Percentiles rank a stretch among this genome's conserved stretches.
These are phyloP conservation scores for Tiliacea aurago DNA, from an alignment of 2,888 invertebrate species.

Conservation along the genomic window DNA sequence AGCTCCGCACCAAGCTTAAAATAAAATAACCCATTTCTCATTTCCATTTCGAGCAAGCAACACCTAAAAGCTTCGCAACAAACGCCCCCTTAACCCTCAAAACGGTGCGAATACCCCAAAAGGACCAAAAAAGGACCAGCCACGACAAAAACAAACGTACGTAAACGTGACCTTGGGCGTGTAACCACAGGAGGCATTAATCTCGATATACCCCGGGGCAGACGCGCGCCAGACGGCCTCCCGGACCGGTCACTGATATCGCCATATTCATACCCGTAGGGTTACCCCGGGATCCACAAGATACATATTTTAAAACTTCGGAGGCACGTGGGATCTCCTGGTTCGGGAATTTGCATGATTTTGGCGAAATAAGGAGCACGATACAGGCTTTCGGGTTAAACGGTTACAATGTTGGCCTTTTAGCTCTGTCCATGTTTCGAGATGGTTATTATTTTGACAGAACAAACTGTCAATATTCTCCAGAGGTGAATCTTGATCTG, in stretches of 20 bases:
- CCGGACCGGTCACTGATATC: conserved; percentile 69
- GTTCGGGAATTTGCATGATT: conserved; percentile 31
- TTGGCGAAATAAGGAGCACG: neutral
- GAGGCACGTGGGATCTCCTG: neutral
- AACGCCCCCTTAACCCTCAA: conserved; percentile 34
- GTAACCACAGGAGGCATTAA: conserved; percentile 70
- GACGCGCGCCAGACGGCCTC: conserved; percentile 69
- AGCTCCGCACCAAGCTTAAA: neutral
- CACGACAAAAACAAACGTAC: conserved; percentile 66
- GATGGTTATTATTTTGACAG: too few relatives aligned
- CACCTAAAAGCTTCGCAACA: neutral
- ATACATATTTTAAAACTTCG: conserved; percentile 52
- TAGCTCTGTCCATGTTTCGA: neutral
- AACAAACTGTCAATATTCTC: too few relatives aligned
- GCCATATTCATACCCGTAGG: conserved; percentile 66
- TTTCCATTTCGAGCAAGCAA: neutral
- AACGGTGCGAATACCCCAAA: conserved; percentile 39
- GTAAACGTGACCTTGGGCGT: conserved; percentile 66
- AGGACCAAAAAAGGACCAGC: conserved; percentile 47
- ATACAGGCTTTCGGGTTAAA: neutral
- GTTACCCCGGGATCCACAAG: conserved; percentile 50
- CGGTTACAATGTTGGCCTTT: neutral
- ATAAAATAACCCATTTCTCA: neutral
- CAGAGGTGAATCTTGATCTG: too few relatives aligned
- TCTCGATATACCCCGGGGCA: conserved; percentile 64